phyloP scores from a whole-genome alignment of 2,797 vertebrate genomes.

The Varecia variegata region DNA sequence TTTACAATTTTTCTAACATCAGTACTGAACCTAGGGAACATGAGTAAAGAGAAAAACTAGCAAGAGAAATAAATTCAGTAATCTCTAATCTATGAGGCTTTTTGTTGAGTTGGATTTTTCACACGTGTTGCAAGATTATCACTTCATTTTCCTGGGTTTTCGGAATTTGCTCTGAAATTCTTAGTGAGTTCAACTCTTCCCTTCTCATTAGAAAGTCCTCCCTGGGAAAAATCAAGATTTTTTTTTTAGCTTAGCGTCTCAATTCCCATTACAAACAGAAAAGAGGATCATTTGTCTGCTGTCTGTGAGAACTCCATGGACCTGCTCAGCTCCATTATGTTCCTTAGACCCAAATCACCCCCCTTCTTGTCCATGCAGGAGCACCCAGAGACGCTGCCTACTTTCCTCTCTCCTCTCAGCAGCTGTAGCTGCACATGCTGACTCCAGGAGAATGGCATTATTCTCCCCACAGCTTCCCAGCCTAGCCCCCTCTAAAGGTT shows the following conservation, averaged over 20 bases:
- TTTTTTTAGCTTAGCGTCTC: not conserved
- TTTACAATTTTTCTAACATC: constrained; percentile 26
- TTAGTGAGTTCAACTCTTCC: not conserved
- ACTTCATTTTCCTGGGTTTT: not conserved
- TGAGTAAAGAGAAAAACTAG: not conserved
- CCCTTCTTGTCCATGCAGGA: fast-evolving
- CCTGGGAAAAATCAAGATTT: not conserved
- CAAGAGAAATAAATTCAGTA: not conserved
- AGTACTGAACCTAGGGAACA: not conserved
- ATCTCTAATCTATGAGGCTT: not conserved
- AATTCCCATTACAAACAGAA: not conserved
- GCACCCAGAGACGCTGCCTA: not conserved
- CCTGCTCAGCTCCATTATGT: not conserved
- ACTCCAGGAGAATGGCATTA: not conserved
- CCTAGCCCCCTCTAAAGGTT: not conserved
- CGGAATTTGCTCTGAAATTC: not conserved
- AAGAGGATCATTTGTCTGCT: not conserved
- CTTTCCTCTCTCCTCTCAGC: not conserved
- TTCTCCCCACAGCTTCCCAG: not conserved
- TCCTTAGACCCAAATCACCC: not conserved
- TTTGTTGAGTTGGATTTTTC: not conserved
- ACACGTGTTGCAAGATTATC: not conserved
- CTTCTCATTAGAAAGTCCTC: not conserved
- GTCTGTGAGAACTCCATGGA: not conserved
- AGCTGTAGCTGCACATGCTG: not conserved